These are phyloP conservation scores for Drosophila bipectinata DNA, from an alignment of 1,140 invertebrate genomes.

Conservation along the genomic window DNA sequence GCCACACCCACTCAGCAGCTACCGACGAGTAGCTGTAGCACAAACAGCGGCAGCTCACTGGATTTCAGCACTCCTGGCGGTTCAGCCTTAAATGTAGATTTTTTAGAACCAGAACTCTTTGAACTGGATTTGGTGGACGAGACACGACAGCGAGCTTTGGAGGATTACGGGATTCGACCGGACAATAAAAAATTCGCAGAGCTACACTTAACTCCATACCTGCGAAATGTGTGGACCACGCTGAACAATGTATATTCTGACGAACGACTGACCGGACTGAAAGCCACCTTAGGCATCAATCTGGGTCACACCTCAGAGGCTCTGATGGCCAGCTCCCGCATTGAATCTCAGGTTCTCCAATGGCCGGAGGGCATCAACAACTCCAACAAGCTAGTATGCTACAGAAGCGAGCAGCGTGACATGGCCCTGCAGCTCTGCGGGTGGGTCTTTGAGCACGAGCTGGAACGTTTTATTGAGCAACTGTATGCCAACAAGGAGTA, in stretches of 20 bases:
- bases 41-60: conserved; percentile 52
- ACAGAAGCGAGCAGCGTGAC: conserved; percentile 89
- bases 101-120: conserved; percentile 61
- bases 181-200: conserved; percentile 62
- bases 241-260: conserved; percentile 69
- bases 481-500: conserved; percentile 85
- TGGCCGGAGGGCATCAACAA: conserved; percentile 82
- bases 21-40: conserved; percentile 62
- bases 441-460: conserved; percentile 89
- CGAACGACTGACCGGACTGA: conserved; percentile 66
- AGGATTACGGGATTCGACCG: conserved; percentile 68
- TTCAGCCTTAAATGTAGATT: conserved; percentile 66
- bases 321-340: conserved; percentile 71
- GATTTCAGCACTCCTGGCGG: conserved; percentile 35
- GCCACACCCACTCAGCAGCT: conserved; percentile 45
- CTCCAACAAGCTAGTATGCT: conserved; percentile 71
- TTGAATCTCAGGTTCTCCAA: conserved; percentile 72
- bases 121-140: conserved; percentile 72
- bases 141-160: conserved; percentile 68
- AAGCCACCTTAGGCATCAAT: conserved; percentile 87
- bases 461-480: conserved; percentile 73
- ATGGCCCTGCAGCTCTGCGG: conserved; percentile 93
- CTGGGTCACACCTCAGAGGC: conserved; percentile 64
- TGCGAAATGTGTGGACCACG: conserved; percentile 73
- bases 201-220: conserved; percentile 52